These are phyloP conservation scores for Orius insidiosus DNA, from an alignment of 1,140 invertebrate genomes.

Conservation along the genomic window DNA sequence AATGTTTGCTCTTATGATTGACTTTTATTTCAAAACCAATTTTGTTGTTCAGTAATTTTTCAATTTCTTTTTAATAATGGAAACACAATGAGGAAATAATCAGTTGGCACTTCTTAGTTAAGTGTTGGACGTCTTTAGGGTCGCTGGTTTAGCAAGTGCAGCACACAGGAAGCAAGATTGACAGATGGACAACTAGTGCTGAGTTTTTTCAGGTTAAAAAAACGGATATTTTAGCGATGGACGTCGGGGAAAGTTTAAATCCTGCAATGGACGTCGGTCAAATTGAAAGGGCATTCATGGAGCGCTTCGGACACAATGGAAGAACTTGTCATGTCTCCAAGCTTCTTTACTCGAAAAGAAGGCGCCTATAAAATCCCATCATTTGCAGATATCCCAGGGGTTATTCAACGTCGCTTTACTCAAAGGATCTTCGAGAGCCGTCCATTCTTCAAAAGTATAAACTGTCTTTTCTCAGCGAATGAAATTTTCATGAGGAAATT, in stretches of 20 bases:
- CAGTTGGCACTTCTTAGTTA: no score
- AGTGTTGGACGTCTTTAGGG: no score
- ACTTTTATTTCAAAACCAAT: no score
- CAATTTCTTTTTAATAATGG: no score
- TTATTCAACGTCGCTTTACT: slow-evolving; percentile 87
- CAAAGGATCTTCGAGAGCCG: slow-evolving; percentile 67
- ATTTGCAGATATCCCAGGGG: slow-evolving; percentile 71
- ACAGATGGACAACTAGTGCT: no score
- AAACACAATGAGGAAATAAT: no score
- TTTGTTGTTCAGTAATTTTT: no score
- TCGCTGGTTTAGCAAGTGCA: no score
- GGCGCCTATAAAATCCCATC: slow-evolving; percentile 87
- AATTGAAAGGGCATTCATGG: slow-evolving; percentile 84
- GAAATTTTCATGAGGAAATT: no score
- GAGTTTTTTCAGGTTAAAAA: slow-evolving; percentile 48
- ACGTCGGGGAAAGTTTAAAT: slow-evolving; percentile 80
- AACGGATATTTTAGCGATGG: slow-evolving; percentile 87
- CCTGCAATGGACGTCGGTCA: slow-evolving; percentile 93
- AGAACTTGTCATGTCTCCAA: slow-evolving; percentile 69
- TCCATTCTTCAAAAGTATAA: slow-evolving; percentile 81
- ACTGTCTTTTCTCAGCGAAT: no score
- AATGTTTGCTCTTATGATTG: no score
- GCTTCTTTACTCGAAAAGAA: slow-evolving; percentile 56
- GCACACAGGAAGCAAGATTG: no score
- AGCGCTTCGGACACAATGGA: slow-evolving; percentile 85